Conservation (phyloP, 2,888 invertebrate species). For the Brachynemurus nebulosus region DNA sequence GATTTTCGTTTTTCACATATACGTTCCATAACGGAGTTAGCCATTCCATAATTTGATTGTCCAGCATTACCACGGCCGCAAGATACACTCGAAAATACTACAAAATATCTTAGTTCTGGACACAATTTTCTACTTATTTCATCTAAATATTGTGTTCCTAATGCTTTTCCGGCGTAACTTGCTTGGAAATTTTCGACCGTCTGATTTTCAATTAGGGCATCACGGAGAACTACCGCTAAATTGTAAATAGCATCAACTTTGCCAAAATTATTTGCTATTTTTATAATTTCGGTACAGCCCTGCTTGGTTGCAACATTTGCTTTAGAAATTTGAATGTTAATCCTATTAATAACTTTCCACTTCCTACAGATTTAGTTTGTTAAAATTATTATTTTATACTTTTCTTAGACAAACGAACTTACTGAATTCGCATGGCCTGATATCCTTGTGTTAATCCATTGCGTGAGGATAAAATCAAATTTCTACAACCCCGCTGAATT, state of each 20-base stretch:
- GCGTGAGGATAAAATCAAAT: constrained; percentile 42
- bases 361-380: too few species aligned
- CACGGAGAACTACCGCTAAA: constrained; percentile 67
- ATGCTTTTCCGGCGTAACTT: constrained; percentile 64
- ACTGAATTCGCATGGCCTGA: constrained; percentile 26
- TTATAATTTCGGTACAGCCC: constrained; percentile 57
- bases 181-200: constrained; percentile 49
- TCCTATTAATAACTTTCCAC: constrained; percentile 61
- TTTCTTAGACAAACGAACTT: too few species aligned
- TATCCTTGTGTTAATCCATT: constrained; percentile 43
- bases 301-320: constrained; percentile 53
- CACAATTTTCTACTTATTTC: constrained; percentile 43
- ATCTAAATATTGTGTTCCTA: constrained; percentile 69
- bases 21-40: constrained; percentile 82
- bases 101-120: constrained; percentile 53
- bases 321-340: constrained; percentile 50
- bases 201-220: constrained; percentile 66
- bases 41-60: constrained; percentile 82
- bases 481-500: constrained; percentile 41
- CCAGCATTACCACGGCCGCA: constrained; percentile 87
- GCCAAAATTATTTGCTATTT: constrained; percentile 46
- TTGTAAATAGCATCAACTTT: constrained; percentile 82
- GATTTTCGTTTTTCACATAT: constrained; percentile 60
- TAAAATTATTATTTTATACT: too few species aligned
- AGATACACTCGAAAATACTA: constrained; percentile 82